Evolutionary conservation across 2,113 vertebrate genomes (phyloP).

Genomic region (Centropus unirufus): DNA sequence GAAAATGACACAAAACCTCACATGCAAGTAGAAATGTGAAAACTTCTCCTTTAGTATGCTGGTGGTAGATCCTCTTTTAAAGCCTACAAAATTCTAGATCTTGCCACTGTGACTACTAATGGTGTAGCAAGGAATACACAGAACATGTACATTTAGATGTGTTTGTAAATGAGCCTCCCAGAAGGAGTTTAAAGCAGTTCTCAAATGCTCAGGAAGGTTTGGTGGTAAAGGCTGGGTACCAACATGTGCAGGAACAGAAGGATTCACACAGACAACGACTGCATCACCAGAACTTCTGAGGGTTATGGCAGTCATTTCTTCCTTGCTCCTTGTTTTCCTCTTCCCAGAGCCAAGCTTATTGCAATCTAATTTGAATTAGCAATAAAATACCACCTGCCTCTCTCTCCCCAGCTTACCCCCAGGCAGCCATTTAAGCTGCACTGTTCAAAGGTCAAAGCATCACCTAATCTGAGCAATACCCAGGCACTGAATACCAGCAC

Average conservation of each 20-base stretch:
- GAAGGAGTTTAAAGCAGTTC: background rate
- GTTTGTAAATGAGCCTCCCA: background rate
- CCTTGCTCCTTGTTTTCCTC: background rate
- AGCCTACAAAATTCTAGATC: background rate
- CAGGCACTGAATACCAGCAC: background rate
- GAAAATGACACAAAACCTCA: background rate
- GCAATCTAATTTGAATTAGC: background rate
- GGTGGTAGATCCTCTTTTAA: background rate
- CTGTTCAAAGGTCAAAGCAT: background rate
- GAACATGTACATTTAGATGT: background rate
- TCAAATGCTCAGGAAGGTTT: background rate
- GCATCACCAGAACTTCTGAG: background rate
- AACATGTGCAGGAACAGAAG: background rate
- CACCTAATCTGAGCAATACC: background rate
- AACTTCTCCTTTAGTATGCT: background rate
- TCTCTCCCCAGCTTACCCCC: background rate
- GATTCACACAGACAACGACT: background rate
- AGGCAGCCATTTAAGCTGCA: background rate
- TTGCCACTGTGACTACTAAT: background rate
- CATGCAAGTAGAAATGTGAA: background rate
- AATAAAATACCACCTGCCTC: background rate
- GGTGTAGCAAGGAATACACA: background rate
- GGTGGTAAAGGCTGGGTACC: background rate
- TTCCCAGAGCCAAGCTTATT: background rate
- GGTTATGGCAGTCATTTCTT: background rate